phyloP scores from a whole-genome alignment of 2,113 vertebrate genomes.

The Henicopernis longicauda region DNA sequence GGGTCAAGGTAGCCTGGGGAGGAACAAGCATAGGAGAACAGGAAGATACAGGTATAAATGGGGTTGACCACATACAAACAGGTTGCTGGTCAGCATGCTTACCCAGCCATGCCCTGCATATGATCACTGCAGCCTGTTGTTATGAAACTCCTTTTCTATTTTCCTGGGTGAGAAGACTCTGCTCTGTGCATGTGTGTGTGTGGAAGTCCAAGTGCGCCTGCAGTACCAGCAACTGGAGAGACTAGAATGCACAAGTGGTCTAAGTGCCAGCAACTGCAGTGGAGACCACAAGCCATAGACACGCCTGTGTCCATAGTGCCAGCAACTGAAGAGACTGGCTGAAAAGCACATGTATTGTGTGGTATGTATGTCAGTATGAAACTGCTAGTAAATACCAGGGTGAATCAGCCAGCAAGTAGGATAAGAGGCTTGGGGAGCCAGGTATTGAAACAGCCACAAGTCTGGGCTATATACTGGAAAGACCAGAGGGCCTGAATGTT shows the following conservation, averaged over 20 bases:
- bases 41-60: background rate
- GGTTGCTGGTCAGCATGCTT: background rate
- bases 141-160: background rate
- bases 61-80: background rate
- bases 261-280: background rate
- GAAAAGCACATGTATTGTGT: background rate
- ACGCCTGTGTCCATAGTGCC: background rate
- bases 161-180: background rate
- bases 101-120: background rate
- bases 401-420: background rate
- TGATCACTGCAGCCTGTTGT: background rate
- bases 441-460: background rate
- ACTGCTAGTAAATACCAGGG: background rate
- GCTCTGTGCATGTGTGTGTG: too few species aligned
- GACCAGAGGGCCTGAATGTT: background rate
- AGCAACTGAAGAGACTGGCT: background rate
- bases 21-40: background rate
- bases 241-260: background rate
- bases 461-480: background rate
- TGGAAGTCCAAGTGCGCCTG: background rate
- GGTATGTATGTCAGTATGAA: background rate
- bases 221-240: background rate
- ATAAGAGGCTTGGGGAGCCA: background rate
- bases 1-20: background rate
- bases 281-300: background rate